Evolutionary conservation across 1,140 invertebrate species (phyloP), one percentile per base, ranked within the genome.

Genomic region (Aphidius ervi): DNA sequence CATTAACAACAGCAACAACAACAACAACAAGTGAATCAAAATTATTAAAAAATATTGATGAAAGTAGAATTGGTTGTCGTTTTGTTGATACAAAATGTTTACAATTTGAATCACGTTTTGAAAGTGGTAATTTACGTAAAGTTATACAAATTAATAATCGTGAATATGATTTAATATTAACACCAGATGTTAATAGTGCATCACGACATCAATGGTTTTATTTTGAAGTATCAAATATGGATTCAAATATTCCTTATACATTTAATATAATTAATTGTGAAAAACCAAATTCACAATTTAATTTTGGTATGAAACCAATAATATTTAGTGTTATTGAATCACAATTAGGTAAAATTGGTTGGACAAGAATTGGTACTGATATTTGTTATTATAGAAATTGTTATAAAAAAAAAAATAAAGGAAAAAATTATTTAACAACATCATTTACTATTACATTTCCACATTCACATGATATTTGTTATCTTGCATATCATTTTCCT

Each of bases 181-280:
- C 87, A 75, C 89, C 93, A 8, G 94, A 97, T 72, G 87, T 94
- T 3, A 95, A 95, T 76, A 90, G 88, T 31, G 80, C 77, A 6
- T 86, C 87, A 57, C 85, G 93, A 65, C 88, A 91, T 69, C 92
- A 95, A 66, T 97, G 94, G 94, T 97, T 95, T 78, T 97, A 96
- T 78, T 97, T 96, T 74, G 87, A 92, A 82, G 87, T 96, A 4
- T 87, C 87, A 20, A 91, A 92, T 70, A 94, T 93, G 87, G 82
- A 87, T 57, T 82, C 86, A 31, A 81, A 83, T 48, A 73, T 82
- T 1, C 79, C 86, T 0, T 96, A 96, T 70, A 86, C 87, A 37
- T 95, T 97, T 77, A 95, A 95, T 76, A 92, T 97, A 46, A 85
- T 95, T 52, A 96, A 97, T 78, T 93, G 91, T 81, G 89, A 94